These are phyloP conservation scores for Echinometra lucunter DNA, from an alignment of 53 echinoderm and acorn worm genomes.

Conservation along the genomic window DNA sequence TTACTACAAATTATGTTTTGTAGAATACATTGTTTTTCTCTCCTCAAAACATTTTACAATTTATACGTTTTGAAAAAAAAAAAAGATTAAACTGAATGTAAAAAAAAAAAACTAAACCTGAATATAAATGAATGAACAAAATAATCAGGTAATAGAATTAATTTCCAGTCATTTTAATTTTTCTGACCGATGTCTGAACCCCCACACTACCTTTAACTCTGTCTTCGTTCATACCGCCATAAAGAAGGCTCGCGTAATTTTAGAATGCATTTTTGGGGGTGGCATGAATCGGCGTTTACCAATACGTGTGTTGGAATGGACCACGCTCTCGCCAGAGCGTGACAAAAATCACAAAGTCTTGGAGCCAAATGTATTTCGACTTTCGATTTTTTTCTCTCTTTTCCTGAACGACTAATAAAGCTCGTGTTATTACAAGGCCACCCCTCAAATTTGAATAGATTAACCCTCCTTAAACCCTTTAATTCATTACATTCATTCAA, in stretches of 20 bases:
- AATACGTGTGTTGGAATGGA: conserved; percentile 40
- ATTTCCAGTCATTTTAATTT: background rate
- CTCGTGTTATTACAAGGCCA: conserved; percentile 57
- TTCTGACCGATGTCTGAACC: background rate
- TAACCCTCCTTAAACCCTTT: conserved; percentile 14
- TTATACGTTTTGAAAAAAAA: no score
- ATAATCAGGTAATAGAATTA: no score
- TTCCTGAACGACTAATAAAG: conserved; percentile 34
- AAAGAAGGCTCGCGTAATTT: conserved; percentile 10
- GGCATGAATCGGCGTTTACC: conserved; percentile 45
- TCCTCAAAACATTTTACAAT: no score
- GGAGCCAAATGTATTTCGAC: conserved; percentile 47
- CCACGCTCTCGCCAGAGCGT: background rate
- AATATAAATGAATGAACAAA: no score
- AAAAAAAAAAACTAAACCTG: no score
- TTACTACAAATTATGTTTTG: no score
- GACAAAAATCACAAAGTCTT: conserved; percentile 56
- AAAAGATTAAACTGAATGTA: no score
- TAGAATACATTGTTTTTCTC: no score
- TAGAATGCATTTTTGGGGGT: background rate
- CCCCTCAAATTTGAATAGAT: conserved; percentile 21
- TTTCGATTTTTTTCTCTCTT: conserved; percentile 60
- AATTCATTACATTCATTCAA: background rate
- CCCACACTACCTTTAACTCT: background rate
- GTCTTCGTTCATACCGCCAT: background rate